These are phyloP conservation scores for Paralinhomoeus sp. DNA, from an alignment of 2,888 invertebrate species.

Conservation along the genomic window DNA sequence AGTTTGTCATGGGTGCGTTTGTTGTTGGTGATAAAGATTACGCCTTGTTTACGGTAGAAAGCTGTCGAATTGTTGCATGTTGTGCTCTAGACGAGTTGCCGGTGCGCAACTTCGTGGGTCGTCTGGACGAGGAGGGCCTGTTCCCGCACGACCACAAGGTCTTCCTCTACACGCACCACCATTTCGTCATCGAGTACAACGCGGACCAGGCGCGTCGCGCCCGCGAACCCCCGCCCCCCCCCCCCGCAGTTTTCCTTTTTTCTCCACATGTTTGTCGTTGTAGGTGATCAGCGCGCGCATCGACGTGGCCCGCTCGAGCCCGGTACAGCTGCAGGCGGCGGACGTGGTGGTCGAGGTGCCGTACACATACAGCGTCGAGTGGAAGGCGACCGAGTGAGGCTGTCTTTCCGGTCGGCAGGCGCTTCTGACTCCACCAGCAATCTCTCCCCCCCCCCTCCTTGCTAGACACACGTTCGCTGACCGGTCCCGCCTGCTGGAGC, in stretches of 20 bases:
- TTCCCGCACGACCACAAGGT: slow-evolving; percentile 33
- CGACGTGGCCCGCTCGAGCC: slow-evolving; percentile 27
- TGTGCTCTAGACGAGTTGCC: slow-evolving; percentile 32
- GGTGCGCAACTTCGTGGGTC: slow-evolving; percentile 32
- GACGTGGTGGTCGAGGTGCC: slow-evolving; percentile 23
- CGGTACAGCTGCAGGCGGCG: slow-evolving; percentile 19
- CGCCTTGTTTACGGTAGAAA: not conserved
- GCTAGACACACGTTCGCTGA: too few relatives aligned
- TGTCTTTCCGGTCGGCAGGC: not conserved
- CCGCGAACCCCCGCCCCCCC: too few relatives aligned
- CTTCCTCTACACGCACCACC: slow-evolving; percentile 31
- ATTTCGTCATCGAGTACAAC: slow-evolving; percentile 32
- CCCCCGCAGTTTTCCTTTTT: too few relatives aligned
- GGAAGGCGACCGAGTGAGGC: slow-evolving; percentile 28
- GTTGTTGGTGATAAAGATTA: not conserved
- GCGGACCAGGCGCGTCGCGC: slow-evolving; percentile 25
- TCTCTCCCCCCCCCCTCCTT: not conserved
- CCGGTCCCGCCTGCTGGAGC: too few relatives aligned
- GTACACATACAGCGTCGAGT: slow-evolving; percentile 32
- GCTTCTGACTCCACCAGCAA: too few relatives aligned
- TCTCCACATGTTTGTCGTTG: too few relatives aligned
- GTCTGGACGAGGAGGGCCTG: slow-evolving; percentile 32
- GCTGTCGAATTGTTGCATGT: too few relatives aligned
- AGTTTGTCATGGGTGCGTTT: slow-evolving; percentile 31
- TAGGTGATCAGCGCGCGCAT: slow-evolving; percentile 32